A percentile compares a stretch with the other conserved stretches of the same genome.
Evolutionary conservation across 2,797 vertebrate species (phyloP).

Genomic region (Esox masquinongy): DNA sequence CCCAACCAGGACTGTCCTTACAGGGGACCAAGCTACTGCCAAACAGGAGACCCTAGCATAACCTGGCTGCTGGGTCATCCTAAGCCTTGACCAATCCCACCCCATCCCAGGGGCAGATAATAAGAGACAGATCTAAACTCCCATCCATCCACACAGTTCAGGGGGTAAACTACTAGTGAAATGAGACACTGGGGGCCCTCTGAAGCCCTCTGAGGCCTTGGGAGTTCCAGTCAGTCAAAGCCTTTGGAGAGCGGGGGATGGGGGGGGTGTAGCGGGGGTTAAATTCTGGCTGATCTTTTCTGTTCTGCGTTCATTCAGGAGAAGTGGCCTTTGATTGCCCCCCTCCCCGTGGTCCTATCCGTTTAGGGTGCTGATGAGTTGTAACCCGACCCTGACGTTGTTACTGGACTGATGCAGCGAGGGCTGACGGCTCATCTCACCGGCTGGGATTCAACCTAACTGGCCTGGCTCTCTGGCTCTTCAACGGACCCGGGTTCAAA

Average conservation of each 20-base stretch:
- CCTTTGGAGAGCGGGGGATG: slow-evolving; percentile 51
- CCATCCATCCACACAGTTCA: slow-evolving; percentile 67
- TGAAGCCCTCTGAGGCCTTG: slow-evolving; percentile 10
- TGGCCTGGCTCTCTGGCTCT: slow-evolving; percentile 44
- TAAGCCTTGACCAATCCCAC: slow-evolving; percentile 19
- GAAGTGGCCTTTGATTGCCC: slow-evolving; percentile 69
- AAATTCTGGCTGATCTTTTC: slow-evolving; percentile 58
- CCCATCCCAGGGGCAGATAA: slow-evolving; percentile 56
- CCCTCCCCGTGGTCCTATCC: slow-evolving; percentile 36
- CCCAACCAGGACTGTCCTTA: slow-evolving; percentile 43
- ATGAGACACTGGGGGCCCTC: slow-evolving; percentile 56
- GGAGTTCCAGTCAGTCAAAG: slow-evolving; percentile 46
- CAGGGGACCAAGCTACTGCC: background rate
- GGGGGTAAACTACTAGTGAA: slow-evolving; percentile 68
- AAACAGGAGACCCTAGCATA: slow-evolving; percentile 40
- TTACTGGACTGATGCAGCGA: slow-evolving; percentile 64
- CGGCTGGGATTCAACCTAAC: slow-evolving; percentile 56
- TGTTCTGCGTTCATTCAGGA: slow-evolving; percentile 43
- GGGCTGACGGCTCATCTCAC: slow-evolving; percentile 70
- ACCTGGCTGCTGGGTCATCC: slow-evolving; percentile 38
- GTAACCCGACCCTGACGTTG: slow-evolving; percentile 73
- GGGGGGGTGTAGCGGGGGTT: slow-evolving; percentile 55
- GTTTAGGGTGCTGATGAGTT: slow-evolving; percentile 46
- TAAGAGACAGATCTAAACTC: slow-evolving; percentile 54
- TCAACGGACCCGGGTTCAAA: background rate